A percentile compares a stretch with the other conserved stretches of the same genome.
Evolutionary conservation across 2,797 vertebrate species (phyloP).

Genomic region (Sphenodon punctatus): DNA sequence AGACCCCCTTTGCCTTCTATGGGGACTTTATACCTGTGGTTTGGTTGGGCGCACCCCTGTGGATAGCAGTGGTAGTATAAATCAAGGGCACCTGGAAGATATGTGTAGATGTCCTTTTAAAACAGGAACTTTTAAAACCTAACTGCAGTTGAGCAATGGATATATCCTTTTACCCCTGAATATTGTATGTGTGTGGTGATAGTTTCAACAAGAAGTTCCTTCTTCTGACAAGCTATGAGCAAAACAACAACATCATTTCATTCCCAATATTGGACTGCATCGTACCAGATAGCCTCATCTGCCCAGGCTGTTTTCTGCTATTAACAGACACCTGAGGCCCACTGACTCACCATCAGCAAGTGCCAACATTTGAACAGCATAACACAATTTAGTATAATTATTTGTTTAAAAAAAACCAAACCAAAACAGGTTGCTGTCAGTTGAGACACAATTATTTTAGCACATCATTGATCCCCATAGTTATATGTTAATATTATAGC

Average conservation of each 20-base stretch:
- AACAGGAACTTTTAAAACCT: not conserved
- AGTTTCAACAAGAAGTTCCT: not conserved
- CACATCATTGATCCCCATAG: too few relatives aligned
- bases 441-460: not conserved
- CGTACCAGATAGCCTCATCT: not conserved
- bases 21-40: too few relatives aligned
- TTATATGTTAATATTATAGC: not conserved
- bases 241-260: not conserved
- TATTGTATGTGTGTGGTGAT: not conserved
- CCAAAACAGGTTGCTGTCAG: not conserved
- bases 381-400: not conserved
- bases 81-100: not conserved
- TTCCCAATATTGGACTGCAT: not conserved
- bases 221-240: not conserved
- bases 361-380: not conserved
- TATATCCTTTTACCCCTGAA: not conserved
- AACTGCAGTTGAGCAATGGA: not conserved
- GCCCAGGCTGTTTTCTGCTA: too few relatives aligned
- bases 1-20: too few relatives aligned
- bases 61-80: too few relatives aligned
- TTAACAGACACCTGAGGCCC: not conserved
- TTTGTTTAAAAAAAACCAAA: not conserved
- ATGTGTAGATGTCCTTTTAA: not conserved
- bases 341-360: not conserved
- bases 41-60: too few relatives aligned